phyloP scores from a whole-genome alignment of 2,797 vertebrate species.

The Lutjanus argentimaculatus region DNA sequence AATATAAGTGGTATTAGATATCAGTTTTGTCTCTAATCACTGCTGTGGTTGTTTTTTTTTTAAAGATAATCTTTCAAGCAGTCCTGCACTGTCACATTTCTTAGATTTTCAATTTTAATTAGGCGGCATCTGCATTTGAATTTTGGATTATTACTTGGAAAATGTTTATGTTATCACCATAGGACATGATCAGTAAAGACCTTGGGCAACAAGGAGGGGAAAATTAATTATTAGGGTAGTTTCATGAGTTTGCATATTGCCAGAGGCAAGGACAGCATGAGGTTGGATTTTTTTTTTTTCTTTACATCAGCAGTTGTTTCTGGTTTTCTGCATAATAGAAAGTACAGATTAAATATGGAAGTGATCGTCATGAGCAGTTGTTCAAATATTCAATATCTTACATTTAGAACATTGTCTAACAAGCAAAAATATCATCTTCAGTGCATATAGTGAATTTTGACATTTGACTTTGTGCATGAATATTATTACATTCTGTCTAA shows the following conservation, averaged over 20 bases:
- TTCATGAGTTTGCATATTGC: conserved; percentile 41
- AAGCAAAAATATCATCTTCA: background rate
- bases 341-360: background rate
- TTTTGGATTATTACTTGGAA: background rate
- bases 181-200: conserved; percentile 1
- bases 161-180: conserved; percentile 1
- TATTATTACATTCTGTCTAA: background rate
- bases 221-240: conserved; percentile 23
- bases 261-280: conserved; percentile 38
- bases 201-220: conserved; percentile 12
- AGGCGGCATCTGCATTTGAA: background rate
- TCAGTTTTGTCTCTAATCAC: background rate
- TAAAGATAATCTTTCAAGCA: background rate
- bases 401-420: background rate
- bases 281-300: background rate
- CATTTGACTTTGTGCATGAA: background rate
- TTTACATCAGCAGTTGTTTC: conserved; percentile 22
- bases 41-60: background rate
- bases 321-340: conserved; percentile 32
- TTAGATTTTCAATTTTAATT: background rate
- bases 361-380: too few relatives aligned
- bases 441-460: too few relatives aligned
- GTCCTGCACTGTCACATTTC: background rate
- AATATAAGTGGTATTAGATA: too few relatives aligned
- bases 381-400: background rate